These are phyloP conservation scores for Alexandromys oeconomus DNA, from an alignment of 2,797 vertebrate species.

Conservation along the genomic window DNA sequence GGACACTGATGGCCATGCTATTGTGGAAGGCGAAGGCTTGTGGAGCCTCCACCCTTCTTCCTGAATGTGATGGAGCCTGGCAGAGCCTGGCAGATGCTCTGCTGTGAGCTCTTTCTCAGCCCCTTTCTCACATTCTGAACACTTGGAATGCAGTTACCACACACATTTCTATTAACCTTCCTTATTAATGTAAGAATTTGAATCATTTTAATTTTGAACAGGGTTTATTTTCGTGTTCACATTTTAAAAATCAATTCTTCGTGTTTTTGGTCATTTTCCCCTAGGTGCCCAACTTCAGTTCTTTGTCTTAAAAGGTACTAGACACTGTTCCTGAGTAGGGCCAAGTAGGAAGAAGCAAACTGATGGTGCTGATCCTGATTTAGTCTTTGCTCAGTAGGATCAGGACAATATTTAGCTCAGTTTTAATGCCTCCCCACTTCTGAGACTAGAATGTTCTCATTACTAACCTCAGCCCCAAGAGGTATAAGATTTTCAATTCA, in stretches of 20 bases:
- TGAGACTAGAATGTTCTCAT: not conserved
- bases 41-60: not conserved
- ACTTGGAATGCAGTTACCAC: not conserved
- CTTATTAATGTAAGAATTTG: not conserved
- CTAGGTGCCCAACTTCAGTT: not conserved
- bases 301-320: not conserved
- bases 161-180: not conserved
- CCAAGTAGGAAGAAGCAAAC: conserved; percentile 1
- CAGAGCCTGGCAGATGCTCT: not conserved
- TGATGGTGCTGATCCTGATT: not conserved
- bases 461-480: not conserved
- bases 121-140: not conserved
- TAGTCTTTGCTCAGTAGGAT: not conserved
- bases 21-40: not conserved
- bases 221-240: not conserved
- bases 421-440: not conserved
- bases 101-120: not conserved
- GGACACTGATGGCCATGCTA: not conserved
- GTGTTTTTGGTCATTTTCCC: not conserved
- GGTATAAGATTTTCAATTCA: not conserved
- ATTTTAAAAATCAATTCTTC: not conserved
- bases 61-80: not conserved
- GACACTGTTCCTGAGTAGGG: not conserved
- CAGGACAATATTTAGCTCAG: not conserved
- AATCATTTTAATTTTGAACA: not conserved